These are phyloP conservation scores for Drosophila nr. fundita DNA, from an alignment of 2,888 invertebrate species.

Conservation along the genomic window DNA sequence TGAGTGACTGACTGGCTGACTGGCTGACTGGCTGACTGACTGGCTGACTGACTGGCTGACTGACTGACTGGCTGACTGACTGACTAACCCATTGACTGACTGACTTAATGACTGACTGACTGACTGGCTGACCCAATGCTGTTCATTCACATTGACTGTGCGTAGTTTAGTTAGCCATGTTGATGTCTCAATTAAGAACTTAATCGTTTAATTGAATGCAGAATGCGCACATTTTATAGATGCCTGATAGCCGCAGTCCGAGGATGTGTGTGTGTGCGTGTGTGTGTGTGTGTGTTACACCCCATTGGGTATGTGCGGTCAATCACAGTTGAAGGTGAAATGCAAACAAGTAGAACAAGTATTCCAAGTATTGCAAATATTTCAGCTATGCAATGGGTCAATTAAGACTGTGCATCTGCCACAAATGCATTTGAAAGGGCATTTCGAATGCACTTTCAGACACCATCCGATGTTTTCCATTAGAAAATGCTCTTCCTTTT, in stretches of 20 bases:
- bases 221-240: slow-evolving; percentile 48
- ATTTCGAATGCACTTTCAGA: slow-evolving; percentile 24
- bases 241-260: slow-evolving; percentile 24
- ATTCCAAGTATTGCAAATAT: slow-evolving; percentile 42
- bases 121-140: slow-evolving; percentile 32
- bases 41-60: slow-evolving; percentile 6
- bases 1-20: slow-evolving; percentile 8
- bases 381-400: slow-evolving; percentile 29
- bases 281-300: slow-evolving; percentile 10
- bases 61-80: slow-evolving; percentile 12
- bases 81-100: slow-evolving; percentile 7
- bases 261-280: slow-evolving; percentile 26
- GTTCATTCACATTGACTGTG: slow-evolving; percentile 21
- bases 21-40: slow-evolving; percentile 24
- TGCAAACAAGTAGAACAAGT: slow-evolving; percentile 37
- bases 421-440: slow-evolving; percentile 27
- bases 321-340: slow-evolving; percentile 64
- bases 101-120: slow-evolving; percentile 22
- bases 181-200: slow-evolving; percentile 68
- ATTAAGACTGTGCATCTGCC: slow-evolving; percentile 16
- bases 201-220: slow-evolving; percentile 74
- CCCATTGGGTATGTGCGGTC: slow-evolving; percentile 35
- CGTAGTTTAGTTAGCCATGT: slow-evolving; percentile 53
- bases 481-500: neutral
- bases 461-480: neutral